These are phyloP conservation scores for Hippocampus comes DNA, from an alignment of 2,113 vertebrate genomes.

Conservation along the genomic window DNA sequence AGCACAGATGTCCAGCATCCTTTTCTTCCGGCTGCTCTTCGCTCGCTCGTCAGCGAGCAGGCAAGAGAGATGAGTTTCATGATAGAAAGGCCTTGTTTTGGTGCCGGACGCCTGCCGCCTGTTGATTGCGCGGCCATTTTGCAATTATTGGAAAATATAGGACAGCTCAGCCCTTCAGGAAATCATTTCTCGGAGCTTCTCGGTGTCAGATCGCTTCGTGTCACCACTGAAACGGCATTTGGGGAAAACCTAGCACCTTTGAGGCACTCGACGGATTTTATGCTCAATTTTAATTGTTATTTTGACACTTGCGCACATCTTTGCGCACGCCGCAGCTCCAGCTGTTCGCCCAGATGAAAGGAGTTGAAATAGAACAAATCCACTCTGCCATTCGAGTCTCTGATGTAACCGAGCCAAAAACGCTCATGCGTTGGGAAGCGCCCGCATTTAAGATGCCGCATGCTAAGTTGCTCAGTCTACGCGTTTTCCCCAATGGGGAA, in stretches of 20 bases:
- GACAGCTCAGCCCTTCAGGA: conserved; percentile 33
- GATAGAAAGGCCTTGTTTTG: conserved; percentile 16
- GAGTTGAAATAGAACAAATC: not conserved
- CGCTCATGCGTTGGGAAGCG: not conserved
- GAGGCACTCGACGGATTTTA: conserved; percentile 1
- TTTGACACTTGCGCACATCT: conserved; percentile 1
- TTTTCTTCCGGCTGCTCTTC: not conserved
- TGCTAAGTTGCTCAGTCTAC: not conserved
- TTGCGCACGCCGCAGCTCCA: not conserved
- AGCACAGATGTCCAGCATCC: conserved; percentile 15
- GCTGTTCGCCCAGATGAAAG: conserved; percentile 9
- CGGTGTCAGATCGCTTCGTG: conserved; percentile 29
- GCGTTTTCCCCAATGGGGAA: not conserved
- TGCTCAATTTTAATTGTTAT: not conserved
- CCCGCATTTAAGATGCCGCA: not conserved
- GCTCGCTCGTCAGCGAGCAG: conserved; percentile 3
- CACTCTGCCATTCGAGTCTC: not conserved
- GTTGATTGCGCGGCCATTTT: conserved; percentile 53
- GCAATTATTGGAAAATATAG: conserved; percentile 51
- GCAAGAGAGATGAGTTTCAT: conserved; percentile 24
- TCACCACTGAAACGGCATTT: conserved; percentile 25
- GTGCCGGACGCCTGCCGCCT: conserved; percentile 6
- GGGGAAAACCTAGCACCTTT: conserved; percentile 21
- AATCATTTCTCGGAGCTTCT: conserved; percentile 41
- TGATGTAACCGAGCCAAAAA: not conserved